A percentile compares a stretch with the other conserved stretches of the same genome.
Conservation (phyloP, 2,797 vertebrate species). For the Sebastes taczanowskii region DNA sequence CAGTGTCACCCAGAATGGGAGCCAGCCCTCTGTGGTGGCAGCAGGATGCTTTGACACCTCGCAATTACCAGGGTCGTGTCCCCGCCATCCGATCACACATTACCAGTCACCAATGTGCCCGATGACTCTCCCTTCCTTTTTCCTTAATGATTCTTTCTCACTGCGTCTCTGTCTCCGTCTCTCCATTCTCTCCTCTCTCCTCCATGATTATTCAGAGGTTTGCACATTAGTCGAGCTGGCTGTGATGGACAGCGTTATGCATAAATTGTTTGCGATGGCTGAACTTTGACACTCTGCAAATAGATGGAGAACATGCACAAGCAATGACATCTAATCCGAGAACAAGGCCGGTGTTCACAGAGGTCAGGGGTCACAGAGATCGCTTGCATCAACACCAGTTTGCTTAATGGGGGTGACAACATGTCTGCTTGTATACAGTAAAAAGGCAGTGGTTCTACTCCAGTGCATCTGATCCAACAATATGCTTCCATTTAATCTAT, state of each 20-base stretch:
- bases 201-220: conserved; percentile 68
- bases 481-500: conserved; percentile 57
- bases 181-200: conserved; percentile 5
- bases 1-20: conserved; percentile 47
- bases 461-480: conserved; percentile 60
- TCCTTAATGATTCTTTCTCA: conserved; percentile 45
- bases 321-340: conserved; percentile 43
- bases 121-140: conserved; percentile 41
- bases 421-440: conserved; percentile 45
- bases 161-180: conserved; percentile 6
- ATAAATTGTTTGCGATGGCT: conserved; percentile 64
- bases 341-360: conserved; percentile 17
- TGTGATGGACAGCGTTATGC: conserved; percentile 61
- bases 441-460: conserved; percentile 41
- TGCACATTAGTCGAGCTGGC: conserved; percentile 59
- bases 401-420: conserved; percentile 51
- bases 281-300: conserved; percentile 71
- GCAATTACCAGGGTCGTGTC: conserved; percentile 75
- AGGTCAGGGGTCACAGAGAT: conserved; percentile 51
- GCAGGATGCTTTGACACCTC: conserved; percentile 73
- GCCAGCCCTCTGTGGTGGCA: conserved; percentile 72
- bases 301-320: conserved; percentile 62
- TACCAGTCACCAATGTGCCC: conserved; percentile 60
- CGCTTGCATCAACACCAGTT: conserved; percentile 39
- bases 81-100: conserved; percentile 73